Conservation (phyloP, 1,140 invertebrate species). For the Mamestra configurata region DNA sequence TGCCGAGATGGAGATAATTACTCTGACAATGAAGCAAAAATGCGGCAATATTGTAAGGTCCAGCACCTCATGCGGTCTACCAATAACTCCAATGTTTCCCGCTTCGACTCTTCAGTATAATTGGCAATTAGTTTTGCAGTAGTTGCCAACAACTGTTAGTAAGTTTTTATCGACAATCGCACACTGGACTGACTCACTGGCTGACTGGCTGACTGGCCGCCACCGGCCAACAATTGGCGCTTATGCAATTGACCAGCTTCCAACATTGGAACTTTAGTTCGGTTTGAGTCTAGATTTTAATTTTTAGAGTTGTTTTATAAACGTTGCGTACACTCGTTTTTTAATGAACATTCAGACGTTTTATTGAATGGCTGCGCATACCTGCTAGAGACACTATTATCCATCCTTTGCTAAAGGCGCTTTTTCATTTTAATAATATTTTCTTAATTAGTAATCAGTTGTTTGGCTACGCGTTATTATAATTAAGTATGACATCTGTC, state of each 20-base stretch:
- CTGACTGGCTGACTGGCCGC: slow-evolving; percentile 64
- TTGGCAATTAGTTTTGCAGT: slow-evolving; percentile 69
- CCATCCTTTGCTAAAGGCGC: no score
- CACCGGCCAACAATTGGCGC: slow-evolving; percentile 67
- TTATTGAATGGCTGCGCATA: background rate
- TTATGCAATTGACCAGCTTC: slow-evolving; percentile 79
- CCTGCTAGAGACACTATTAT: background rate
- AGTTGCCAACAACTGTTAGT: slow-evolving; percentile 66
- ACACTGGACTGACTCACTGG: slow-evolving; percentile 67
- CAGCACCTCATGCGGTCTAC: slow-evolving; percentile 5
- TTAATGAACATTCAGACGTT: background rate
- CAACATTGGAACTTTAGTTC: slow-evolving; percentile 56
- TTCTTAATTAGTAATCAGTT: background rate
- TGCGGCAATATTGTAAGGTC: slow-evolving; percentile 25
- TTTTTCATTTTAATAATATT: background rate
- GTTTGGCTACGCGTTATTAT: background rate
- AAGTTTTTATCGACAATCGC: slow-evolving; percentile 68
- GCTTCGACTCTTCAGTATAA: slow-evolving; percentile 58
- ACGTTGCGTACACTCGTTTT: background rate
- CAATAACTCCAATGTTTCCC: slow-evolving; percentile 53
- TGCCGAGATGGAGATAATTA: slow-evolving; percentile 32
- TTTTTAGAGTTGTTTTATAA: background rate
- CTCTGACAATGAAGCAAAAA: slow-evolving; percentile 34
- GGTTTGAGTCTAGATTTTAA: slow-evolving; percentile 24
- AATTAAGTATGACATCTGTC: background rate